phyloP scores from a whole-genome alignment of 2,888 invertebrate genomes.

The Frankliniella fusca region DNA sequence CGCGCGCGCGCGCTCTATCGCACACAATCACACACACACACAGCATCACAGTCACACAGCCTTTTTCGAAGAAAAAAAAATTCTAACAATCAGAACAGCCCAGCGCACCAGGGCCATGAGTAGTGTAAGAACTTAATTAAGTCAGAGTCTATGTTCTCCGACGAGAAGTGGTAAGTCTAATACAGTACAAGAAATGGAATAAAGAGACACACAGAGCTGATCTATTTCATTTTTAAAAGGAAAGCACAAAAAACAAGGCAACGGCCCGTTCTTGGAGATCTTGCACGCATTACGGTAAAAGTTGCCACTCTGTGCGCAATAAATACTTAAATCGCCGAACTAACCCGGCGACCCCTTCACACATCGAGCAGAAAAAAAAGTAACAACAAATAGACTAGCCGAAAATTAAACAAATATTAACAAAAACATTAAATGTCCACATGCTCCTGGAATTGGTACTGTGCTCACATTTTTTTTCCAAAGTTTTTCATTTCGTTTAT shows the following conservation, averaged over 20 bases:
- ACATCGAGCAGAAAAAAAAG: neutral
- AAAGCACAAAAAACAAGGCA: neutral
- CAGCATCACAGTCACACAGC: slow-evolving; percentile 21
- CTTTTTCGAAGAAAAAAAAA: neutral
- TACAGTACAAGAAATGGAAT: too few relatives aligned
- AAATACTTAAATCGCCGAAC: neutral
- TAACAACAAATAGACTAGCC: neutral
- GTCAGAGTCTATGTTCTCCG: too few relatives aligned
- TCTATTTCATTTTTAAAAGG: neutral
- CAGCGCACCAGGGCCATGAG: neutral
- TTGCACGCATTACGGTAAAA: too few relatives aligned
- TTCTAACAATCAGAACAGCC: neutral
- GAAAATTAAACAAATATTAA: neutral
- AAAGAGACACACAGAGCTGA: too few relatives aligned
- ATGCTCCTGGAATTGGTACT: too few relatives aligned
- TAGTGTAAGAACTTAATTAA: too few relatives aligned
- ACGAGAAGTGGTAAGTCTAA: too few relatives aligned
- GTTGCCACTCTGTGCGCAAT: too few relatives aligned
- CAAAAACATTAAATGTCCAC: neutral
- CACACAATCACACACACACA: too few relatives aligned
- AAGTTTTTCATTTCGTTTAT: neutral
- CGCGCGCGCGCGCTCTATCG: too few relatives aligned
- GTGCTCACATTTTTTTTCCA: neutral
- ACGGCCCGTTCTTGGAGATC: too few relatives aligned
- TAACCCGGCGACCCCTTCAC: neutral